Evolutionary conservation across 2,113 vertebrate genomes (phyloP), one percentile per base, ranked within the genome.

Genomic region (Porphyrio hochstetteri): DNA sequence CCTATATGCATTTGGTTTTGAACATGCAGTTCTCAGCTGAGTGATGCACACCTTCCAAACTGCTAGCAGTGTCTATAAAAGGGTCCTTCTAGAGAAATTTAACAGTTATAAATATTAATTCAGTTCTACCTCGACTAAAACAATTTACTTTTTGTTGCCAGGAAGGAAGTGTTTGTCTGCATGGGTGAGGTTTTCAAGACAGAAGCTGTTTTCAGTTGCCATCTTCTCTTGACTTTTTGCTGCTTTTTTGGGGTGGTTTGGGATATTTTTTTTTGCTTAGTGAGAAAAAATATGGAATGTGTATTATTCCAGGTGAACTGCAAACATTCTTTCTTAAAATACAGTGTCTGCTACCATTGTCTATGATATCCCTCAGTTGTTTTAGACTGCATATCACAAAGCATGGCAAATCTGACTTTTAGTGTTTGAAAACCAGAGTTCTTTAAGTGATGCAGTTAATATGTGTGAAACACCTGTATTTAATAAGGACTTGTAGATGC

Each of bases 111-210:
- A 35, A 75, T 42, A 36, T 12, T 46, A 35, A 75, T 42, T 57
- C 23, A 55, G 7, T 72, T 80, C 21, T 68, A 52, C 4, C 11
- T 77, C 23, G 48, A 28, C 7, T 80, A 33, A 88, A 74, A 59
- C 5, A 78, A 21, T 8, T 2, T 0, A 25, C 3, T 16, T 29
- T 36, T 57, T 67, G 16, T 52, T 52, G 12, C 17, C 14, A 13
- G 11, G 13, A 28, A 50, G 35, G 11, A 50, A 9, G 1, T 16
- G 13, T 18, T 52, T 65, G 8, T 1, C 0, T 17, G 8, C 16
- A 2, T 29, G 16, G 48, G 20, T 70, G 25, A 53, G 10, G 25
- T 71, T 83, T 90, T 74, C 24, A 74, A 42, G n/a, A 28, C 4
- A 2, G 12, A 57, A 7, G 3, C 29, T 60, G 8, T 31, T 74